Evolutionary conservation across 2,113 vertebrate genomes (phyloP).

Genomic region (Silurus glanis): DNA sequence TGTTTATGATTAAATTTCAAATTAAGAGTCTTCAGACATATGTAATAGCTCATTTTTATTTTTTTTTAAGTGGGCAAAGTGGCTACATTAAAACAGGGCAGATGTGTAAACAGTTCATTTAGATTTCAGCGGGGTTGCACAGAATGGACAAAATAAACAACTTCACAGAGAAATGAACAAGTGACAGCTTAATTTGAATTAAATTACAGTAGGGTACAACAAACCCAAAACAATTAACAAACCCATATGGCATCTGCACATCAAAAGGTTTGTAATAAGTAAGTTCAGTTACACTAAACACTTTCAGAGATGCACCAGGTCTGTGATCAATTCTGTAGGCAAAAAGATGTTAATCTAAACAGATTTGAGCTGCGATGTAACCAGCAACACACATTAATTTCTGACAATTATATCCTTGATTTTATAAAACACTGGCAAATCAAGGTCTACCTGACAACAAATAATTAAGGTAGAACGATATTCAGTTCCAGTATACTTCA

Average conservation of each 20-base stretch:
- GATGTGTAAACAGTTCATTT: no score
- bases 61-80: no score
- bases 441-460: conserved; percentile 6
- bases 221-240: background rate
- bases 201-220: conserved; percentile 27
- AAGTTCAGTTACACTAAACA: background rate
- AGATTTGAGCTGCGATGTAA: conserved; percentile 7
- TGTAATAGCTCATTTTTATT: no score
- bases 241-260: conserved; percentile 22
- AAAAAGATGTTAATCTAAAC: conserved; percentile 25
- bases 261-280: conserved; percentile 32
- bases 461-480: conserved; percentile 7
- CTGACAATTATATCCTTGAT: conserved; percentile 16
- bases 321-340: conserved; percentile 8
- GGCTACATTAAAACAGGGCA: no score
- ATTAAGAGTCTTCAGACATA: no score
- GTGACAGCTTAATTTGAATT: background rate
- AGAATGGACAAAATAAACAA: no score
- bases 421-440: conserved; percentile 33
- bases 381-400: conserved; percentile 9
- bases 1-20: no score
- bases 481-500: conserved; percentile 28
- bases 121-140: no score
- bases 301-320: background rate
- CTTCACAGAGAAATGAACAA: no score